phyloP scores from a whole-genome alignment of 30 jellyfish, hydroid and myxozoan genomes.

The Hydractinia symbiolongicarpus region DNA sequence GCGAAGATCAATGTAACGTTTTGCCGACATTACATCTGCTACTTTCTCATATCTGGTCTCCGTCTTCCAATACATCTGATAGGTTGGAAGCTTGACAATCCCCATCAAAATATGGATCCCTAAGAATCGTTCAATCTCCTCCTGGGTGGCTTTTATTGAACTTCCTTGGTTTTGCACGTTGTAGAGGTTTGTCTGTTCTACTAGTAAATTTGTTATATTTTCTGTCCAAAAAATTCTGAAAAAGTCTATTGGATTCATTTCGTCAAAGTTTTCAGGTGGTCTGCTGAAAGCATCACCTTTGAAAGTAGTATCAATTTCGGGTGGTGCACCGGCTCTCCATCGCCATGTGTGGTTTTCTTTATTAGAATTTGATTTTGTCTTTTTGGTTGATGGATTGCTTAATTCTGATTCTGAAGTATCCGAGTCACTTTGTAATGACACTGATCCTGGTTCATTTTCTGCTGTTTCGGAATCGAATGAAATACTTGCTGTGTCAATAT shows the following conservation, averaged over 20 bases:
- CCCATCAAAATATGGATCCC: constrained; percentile 5
- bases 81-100: neutral
- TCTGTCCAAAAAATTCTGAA: constrained; percentile 1
- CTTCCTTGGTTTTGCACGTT: too few relatives aligned
- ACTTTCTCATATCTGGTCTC: neutral
- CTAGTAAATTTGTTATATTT: neutral
- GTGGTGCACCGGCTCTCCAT: constrained; percentile 12
- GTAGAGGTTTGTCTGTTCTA: constrained; percentile 6
- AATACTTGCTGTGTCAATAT: too few relatives aligned
- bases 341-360: constrained; percentile 11
- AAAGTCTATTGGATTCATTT: constrained; percentile 2
- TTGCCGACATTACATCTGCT: constrained; percentile 13
- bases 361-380: neutral
- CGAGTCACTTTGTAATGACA: neutral
- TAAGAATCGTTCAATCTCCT: too few relatives aligned
- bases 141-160: too few relatives aligned
- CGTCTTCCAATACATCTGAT: neutral
- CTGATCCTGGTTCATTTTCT: neutral
- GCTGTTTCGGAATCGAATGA: neutral
- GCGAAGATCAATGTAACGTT: too few relatives aligned
- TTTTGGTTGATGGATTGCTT: neutral
- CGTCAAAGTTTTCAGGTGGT: constrained; percentile 10
- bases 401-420: constrained; percentile 13
- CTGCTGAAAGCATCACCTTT: neutral
- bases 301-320: neutral